phyloP scores from a whole-genome alignment of 2,888 invertebrate species.

The Dryocosmus kuriphilus region DNA sequence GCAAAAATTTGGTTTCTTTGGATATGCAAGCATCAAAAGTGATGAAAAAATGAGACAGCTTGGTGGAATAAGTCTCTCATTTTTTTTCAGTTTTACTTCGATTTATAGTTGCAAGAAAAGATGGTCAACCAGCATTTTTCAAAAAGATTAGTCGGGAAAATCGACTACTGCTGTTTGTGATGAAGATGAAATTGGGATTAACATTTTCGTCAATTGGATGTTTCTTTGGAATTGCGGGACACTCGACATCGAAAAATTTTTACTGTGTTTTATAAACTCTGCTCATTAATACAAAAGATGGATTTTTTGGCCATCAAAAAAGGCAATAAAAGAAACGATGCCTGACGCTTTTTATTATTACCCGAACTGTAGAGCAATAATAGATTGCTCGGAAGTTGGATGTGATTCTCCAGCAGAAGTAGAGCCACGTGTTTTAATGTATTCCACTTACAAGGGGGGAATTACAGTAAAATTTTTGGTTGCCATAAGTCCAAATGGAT shows the following conservation, averaged over 20 bases:
- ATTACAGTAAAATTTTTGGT: no score
- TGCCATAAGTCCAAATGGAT: no score
- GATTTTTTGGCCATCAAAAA: constrained; percentile 50
- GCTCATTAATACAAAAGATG: no score
- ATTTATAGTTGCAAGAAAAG: constrained; percentile 44
- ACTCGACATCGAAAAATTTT: constrained; percentile 55
- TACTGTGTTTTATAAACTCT: constrained; percentile 46
- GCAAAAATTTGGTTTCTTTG: no score
- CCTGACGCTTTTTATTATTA: constrained; percentile 46
- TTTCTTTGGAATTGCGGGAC: constrained; percentile 51
- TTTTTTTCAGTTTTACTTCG: constrained; percentile 54
- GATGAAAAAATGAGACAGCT: no score
- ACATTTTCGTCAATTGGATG: constrained; percentile 50
- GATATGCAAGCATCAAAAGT: no score
- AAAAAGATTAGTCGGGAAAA: constrained; percentile 44
- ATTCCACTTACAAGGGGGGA: no score
- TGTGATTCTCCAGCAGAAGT: no score
- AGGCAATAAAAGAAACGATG: constrained; percentile 41
- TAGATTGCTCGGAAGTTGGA: constrained; percentile 40
- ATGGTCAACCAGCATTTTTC: no score
- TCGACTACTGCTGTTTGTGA: no score
- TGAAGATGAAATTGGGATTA: constrained; percentile 53
- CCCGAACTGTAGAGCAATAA: constrained; percentile 48
- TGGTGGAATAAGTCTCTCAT: no score
- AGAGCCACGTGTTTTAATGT: no score